A percentile compares a stretch with the other conserved stretches of the same genome.
phyloP scores from a whole-genome alignment of 2,797 vertebrate genomes.

The Poeciliopsis paucimaculata region DNA sequence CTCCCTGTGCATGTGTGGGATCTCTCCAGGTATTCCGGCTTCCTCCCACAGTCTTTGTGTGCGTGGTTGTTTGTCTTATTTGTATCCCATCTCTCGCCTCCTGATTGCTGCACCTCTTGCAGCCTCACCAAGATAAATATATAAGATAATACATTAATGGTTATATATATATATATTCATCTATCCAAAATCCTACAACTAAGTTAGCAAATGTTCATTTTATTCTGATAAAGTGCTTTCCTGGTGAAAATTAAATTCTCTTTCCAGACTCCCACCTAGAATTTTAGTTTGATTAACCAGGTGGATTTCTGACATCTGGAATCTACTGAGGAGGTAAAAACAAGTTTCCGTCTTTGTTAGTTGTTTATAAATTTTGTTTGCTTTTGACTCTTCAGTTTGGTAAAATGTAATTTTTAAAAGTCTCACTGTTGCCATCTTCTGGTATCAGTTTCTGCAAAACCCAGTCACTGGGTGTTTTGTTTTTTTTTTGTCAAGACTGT shows the following conservation, averaged over 20 bases:
- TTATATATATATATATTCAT: no score
- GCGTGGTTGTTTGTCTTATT: no score
- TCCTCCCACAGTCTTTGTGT: no score
- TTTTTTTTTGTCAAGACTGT: no score
- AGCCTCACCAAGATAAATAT: no score
- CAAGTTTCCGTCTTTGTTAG: not conserved
- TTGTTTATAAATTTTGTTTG: not conserved
- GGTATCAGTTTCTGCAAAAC: not conserved
- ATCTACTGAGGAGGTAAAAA: not conserved
- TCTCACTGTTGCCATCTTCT: not conserved
- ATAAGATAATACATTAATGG: no score
- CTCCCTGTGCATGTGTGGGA: no score
- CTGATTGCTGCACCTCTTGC: no score
- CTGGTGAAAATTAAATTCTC: not conserved
- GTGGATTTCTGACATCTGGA: not conserved
- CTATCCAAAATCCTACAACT: no score
- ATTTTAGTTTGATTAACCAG: not conserved
- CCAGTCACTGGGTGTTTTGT: not conserved
- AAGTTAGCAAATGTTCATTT: no score
- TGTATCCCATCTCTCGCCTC: no score
- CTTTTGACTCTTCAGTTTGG: not conserved
- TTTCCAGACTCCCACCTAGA: not conserved
- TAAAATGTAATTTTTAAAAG: not conserved
- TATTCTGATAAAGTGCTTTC: not conserved
- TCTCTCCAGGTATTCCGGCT: no score